phyloP scores from a whole-genome alignment of 2,797 vertebrate genomes.

The Dipus sagitta region DNA sequence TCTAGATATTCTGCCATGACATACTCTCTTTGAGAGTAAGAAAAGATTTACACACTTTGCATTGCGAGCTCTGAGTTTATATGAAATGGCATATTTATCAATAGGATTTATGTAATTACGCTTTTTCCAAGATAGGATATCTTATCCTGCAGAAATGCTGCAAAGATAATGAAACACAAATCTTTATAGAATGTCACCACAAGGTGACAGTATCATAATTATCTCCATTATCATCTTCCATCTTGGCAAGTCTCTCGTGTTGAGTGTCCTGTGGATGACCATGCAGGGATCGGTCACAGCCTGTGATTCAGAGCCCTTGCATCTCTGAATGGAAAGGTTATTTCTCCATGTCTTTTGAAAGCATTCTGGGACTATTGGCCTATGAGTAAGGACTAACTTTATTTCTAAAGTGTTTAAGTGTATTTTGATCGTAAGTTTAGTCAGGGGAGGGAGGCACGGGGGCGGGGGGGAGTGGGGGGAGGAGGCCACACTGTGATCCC shows the following conservation, averaged over 20 bases:
- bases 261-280: background rate
- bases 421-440: conserved; percentile 74
- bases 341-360: conserved; percentile 52
- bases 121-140: conserved; percentile 3
- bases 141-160: conserved; percentile 50
- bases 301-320: background rate
- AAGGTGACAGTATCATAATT: background rate
- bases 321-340: conserved; percentile 62
- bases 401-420: conserved; percentile 69
- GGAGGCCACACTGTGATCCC: background rate
- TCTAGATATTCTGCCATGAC: background rate
- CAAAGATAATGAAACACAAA: conserved; percentile 5
- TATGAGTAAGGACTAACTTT: conserved; percentile 57
- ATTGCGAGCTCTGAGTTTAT: background rate
- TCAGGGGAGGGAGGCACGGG: conserved; percentile 31
- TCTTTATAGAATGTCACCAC: background rate
- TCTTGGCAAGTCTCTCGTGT: background rate
- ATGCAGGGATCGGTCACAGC: background rate
- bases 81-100: conserved; percentile 47
- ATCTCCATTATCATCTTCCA: background rate
- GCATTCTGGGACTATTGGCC: conserved; percentile 31
- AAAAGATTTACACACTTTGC: conserved; percentile 9
- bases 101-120: background rate
- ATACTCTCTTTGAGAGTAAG: conserved; percentile 28
- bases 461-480: background rate